Conservation (phyloP, 2,113 vertebrate genomes). For the Mustela lutreola region DNA sequence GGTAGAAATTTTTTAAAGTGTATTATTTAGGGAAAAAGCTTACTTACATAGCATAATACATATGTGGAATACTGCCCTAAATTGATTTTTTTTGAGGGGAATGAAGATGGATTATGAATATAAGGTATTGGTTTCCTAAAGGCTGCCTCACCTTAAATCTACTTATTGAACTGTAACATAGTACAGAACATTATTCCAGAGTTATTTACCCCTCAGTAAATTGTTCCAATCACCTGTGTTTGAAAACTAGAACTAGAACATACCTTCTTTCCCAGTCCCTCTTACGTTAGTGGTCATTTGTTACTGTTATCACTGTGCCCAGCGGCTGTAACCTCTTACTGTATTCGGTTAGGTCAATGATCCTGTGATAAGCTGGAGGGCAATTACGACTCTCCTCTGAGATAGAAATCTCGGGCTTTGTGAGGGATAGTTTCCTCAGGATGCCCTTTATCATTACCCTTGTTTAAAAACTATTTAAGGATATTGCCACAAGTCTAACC, state of each 20-base stretch:
- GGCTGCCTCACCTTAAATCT: not conserved
- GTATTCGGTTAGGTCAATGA: not conserved
- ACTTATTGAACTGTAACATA: not conserved
- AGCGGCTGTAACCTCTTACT: not conserved
- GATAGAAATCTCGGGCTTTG: slow-evolving; percentile 49
- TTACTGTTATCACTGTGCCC: not conserved
- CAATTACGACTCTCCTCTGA: not conserved
- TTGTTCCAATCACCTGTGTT: slow-evolving; percentile 37
- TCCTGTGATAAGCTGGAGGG: not conserved
- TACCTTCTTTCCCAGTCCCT: not conserved
- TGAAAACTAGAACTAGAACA: not conserved
- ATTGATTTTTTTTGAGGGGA: not conserved
- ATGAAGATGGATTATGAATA: slow-evolving; percentile 29
- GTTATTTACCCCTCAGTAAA: not conserved
- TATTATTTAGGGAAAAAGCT: slow-evolving; percentile 2
- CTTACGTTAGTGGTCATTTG: not conserved
- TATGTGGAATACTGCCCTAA: not conserved
- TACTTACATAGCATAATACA: not conserved
- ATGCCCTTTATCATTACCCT: not conserved
- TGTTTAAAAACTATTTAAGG: slow-evolving; percentile 50
- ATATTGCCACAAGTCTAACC: slow-evolving; percentile 24
- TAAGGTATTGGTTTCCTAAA: not conserved
- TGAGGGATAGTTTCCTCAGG: not conserved
- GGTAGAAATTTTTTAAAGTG: not conserved
- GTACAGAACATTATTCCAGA: not conserved